Percentiles rank a stretch among this genome's conserved stretches.
Conservation (phyloP, 1,140 invertebrate species). For the Apocrypta bakeri region DNA sequence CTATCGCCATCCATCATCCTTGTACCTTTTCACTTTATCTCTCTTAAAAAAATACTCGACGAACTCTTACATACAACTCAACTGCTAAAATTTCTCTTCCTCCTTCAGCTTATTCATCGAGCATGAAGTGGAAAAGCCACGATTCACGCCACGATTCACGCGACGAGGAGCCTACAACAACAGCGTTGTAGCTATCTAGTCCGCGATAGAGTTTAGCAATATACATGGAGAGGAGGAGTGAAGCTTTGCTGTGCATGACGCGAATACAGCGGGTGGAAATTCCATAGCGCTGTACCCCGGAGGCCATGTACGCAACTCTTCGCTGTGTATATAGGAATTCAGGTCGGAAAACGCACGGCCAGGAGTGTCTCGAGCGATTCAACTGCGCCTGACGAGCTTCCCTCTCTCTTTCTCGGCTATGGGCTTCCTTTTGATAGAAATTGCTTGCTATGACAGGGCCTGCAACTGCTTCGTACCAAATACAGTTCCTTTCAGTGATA, state of each 20-base stretch:
- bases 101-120: not conserved
- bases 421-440: not conserved
- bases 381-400: not conserved
- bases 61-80: not conserved
- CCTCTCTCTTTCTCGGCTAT: no score
- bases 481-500: no score
- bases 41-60: not conserved
- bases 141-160: not conserved
- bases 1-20: no score
- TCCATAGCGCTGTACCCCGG: not conserved
- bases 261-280: not conserved
- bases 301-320: no score
- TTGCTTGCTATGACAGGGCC: not conserved
- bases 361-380: not conserved
- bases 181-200: not conserved
- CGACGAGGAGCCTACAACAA: not conserved
- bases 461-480: no score
- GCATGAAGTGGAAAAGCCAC: not conserved
- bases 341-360: not conserved
- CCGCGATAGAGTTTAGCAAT: not conserved
- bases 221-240: not conserved
- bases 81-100: not conserved
- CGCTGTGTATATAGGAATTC: not conserved
- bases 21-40: no score
- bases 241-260: not conserved